phyloP scores from a whole-genome alignment of 1,140 invertebrate species.

The Ostrea edulis region DNA sequence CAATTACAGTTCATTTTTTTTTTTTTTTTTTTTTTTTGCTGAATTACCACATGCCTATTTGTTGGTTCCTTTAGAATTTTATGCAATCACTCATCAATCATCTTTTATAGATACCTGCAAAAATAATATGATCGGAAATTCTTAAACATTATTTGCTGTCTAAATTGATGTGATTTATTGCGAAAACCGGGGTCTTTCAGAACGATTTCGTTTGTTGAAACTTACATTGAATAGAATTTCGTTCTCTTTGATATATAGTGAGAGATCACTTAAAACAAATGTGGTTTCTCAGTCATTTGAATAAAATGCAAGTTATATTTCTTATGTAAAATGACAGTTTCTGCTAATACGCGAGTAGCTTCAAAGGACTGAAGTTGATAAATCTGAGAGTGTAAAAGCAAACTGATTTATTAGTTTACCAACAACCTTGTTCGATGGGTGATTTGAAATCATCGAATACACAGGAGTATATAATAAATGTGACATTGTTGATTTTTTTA shows the following conservation, averaged over 20 bases:
- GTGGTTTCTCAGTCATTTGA: background rate
- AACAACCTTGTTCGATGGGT: too few relatives aligned
- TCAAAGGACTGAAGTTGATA: too few relatives aligned
- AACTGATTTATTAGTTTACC: too few relatives aligned
- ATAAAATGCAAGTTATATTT: background rate
- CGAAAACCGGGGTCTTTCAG: background rate
- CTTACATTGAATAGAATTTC: background rate
- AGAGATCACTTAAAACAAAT: background rate
- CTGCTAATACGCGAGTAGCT: too few relatives aligned
- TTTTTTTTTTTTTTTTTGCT: too few relatives aligned
- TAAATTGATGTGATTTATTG: background rate
- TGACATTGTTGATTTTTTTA: conserved; percentile 7
- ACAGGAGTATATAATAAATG: background rate
- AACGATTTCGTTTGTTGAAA: background rate
- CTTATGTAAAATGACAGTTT: too few relatives aligned
- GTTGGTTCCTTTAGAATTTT: too few relatives aligned
- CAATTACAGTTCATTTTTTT: too few relatives aligned
- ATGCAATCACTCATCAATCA: too few relatives aligned
- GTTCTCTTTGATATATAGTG: background rate
- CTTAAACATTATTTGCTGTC: background rate
- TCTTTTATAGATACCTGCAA: background rate
- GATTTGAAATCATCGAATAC: background rate
- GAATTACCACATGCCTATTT: too few relatives aligned
- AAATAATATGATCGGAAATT: background rate
- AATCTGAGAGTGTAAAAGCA: too few relatives aligned